Conservation (phyloP, 2,797 vertebrate genomes). For the Platyrinchus mystaceus region DNA sequence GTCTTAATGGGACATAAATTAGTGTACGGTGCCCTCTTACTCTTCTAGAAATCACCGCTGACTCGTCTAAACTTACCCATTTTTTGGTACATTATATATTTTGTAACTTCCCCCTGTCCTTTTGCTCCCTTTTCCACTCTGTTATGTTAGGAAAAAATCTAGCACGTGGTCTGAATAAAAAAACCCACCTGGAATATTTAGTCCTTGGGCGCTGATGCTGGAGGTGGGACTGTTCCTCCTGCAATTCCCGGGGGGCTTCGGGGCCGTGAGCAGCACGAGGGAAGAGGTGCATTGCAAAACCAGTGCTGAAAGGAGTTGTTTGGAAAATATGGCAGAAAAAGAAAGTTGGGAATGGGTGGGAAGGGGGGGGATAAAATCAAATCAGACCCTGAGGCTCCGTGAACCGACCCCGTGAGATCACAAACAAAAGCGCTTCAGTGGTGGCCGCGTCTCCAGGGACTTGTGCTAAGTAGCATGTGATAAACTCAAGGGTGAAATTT, state of each 20-base stretch:
- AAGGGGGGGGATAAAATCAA: not conserved
- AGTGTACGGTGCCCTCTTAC: not conserved
- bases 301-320: not conserved
- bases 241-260: not conserved
- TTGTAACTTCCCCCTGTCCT: conserved; percentile 53
- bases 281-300: not conserved
- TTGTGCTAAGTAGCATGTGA: conserved; percentile 53
- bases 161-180: not conserved
- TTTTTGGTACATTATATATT: conserved; percentile 63
- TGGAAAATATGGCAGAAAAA: not conserved
- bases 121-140: conserved; percentile 39
- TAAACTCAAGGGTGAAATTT: conserved; percentile 63
- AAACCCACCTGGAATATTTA: not conserved
- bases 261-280: not conserved
- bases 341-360: not conserved
- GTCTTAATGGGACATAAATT: conserved; percentile 26
- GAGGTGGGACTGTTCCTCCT: not conserved
- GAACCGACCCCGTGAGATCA: not conserved
- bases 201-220: not conserved
- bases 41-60: conserved; percentile 33
- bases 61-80: conserved; percentile 9
- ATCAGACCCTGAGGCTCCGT: not conserved
- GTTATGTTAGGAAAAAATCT: not conserved
- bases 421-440: not conserved
- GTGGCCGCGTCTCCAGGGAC: conserved; percentile 65